Evolutionary conservation across 2,797 vertebrate genomes (phyloP).

Genomic region (Urosaurus nigricauda): DNA sequence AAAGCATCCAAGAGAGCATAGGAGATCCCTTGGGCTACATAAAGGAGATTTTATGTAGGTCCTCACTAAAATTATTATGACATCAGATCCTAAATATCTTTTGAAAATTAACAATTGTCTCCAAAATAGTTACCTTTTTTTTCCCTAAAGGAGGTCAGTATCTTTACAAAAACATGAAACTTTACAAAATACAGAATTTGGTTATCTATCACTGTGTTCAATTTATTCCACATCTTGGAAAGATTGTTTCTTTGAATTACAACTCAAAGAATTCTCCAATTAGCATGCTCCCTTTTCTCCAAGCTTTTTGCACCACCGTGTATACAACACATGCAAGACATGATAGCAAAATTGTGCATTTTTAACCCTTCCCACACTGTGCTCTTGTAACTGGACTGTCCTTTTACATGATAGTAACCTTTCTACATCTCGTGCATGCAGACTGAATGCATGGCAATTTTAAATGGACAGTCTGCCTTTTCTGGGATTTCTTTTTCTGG

Average conservation of each 20-base stretch:
- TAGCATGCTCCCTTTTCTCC: not conserved
- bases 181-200: too few relatives aligned
- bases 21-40: not conserved
- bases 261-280: too few relatives aligned
- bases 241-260: too few relatives aligned
- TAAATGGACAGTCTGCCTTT: not conserved
- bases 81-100: not conserved
- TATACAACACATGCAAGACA: not conserved
- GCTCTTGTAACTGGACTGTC: not conserved
- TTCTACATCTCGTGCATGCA: not conserved
- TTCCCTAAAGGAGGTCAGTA: not conserved
- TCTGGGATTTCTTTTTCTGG: not conserved
- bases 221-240: too few relatives aligned
- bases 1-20: not conserved
- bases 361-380: not conserved
- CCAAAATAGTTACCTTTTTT: not conserved
- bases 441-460: not conserved
- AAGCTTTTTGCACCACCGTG: too few relatives aligned
- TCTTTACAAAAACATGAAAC: not conserved
- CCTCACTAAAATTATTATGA: not conserved
- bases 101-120: not conserved
- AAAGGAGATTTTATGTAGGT: not conserved
- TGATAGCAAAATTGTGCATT: constrained; percentile 3
- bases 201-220: not conserved
- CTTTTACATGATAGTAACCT: not conserved